Percentiles rank a stretch among this genome's conserved stretches.
These are phyloP conservation scores for Cichlasoma orientale DNA, from an alignment of 2,797 vertebrate species.

Conservation along the genomic window DNA sequence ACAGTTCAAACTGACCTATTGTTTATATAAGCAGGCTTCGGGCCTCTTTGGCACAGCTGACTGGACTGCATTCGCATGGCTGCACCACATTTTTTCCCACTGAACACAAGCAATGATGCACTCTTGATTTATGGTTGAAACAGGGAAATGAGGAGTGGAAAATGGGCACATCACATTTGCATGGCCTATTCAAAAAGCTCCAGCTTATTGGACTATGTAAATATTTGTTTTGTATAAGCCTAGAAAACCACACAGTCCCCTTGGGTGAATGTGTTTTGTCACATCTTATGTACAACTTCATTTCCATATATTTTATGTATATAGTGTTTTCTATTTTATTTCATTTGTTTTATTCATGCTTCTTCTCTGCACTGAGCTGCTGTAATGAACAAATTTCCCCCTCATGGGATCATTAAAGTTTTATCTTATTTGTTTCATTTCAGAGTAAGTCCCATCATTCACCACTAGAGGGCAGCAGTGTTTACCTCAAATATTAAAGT, in stretches of 20 bases:
- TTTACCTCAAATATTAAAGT: neutral
- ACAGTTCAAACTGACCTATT: neutral
- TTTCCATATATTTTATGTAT: too few species aligned
- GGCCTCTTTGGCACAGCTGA: conserved; percentile 21
- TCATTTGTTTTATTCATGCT: too few species aligned
- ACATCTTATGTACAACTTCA: neutral
- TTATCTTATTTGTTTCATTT: neutral
- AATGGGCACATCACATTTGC: neutral
- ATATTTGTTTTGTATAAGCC: neutral
- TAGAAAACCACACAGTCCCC: neutral
- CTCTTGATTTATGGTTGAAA: neutral
- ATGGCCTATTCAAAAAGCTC: neutral
- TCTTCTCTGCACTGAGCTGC: too few species aligned
- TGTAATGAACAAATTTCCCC: too few species aligned
- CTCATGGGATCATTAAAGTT: too few species aligned
- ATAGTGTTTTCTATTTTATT: too few species aligned
- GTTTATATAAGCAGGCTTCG: neutral
- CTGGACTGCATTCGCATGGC: neutral
- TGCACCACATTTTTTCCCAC: neutral
- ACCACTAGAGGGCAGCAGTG: conserved; percentile 21
- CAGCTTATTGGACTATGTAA: neutral
- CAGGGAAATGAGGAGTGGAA: neutral
- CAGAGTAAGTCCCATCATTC: neutral
- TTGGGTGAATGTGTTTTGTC: neutral
- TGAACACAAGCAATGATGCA: neutral